Evolutionary conservation across 2,113 vertebrate species (phyloP).

Genomic region (Antechinus flavipes): DNA sequence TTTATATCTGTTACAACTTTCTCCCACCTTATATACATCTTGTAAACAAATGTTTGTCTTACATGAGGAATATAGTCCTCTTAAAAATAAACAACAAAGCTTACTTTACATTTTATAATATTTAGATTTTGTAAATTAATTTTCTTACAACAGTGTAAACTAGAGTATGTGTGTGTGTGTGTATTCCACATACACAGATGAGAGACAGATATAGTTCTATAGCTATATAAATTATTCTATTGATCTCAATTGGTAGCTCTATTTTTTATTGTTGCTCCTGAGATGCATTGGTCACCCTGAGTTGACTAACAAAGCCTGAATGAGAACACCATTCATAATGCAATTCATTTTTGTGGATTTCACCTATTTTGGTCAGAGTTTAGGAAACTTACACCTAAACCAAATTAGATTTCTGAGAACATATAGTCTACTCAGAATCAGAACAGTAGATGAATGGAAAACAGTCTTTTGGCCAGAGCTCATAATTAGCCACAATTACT

Average conservation of each 20-base stretch:
- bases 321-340: not conserved
- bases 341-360: not conserved
- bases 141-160: not conserved
- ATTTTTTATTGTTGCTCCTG: not conserved
- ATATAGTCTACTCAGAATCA: not conserved
- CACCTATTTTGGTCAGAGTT: not conserved
- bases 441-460: not conserved
- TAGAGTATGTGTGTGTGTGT: not conserved
- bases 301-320: not conserved
- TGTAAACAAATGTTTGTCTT: not conserved
- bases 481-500: not conserved
- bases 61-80: not conserved
- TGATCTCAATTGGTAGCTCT: not conserved
- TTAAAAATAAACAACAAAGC: not conserved
- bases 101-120: not conserved
- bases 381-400: not conserved
- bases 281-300: not conserved
- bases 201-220: too few relatives aligned
- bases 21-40: not conserved
- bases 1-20: not conserved
- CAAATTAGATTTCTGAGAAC: not conserved
- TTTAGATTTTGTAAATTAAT: not conserved
- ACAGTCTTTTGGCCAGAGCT: not conserved
- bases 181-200: too few relatives aligned
- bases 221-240: not conserved